These are phyloP conservation scores for Diprion similis DNA, from an alignment of 1,140 invertebrate genomes.

Conservation along the genomic window DNA sequence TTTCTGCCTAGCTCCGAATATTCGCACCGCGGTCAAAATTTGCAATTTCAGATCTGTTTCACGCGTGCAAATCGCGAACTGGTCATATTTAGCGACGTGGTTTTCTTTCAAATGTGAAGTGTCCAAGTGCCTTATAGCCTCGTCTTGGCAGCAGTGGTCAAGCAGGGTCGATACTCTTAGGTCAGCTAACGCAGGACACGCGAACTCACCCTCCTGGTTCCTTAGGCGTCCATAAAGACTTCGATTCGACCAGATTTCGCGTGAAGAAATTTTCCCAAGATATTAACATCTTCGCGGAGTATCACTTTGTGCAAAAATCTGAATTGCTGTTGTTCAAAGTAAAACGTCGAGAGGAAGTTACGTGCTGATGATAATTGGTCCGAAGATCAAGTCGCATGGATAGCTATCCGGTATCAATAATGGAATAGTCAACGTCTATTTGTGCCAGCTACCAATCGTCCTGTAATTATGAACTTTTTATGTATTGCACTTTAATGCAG, in stretches of 20 bases:
- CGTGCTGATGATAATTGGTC: no score
- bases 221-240: background rate
- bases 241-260: background rate
- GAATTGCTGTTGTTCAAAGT: background rate
- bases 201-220: constrained; percentile 15
- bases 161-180: constrained; percentile 37
- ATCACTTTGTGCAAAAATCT: background rate
- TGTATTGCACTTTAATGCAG: no score
- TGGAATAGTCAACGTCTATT: no score
- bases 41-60: no score
- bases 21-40: no score
- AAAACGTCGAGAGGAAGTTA: background rate
- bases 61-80: no score
- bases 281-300: no score
- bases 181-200: constrained; percentile 36
- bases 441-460: no score
- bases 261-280: background rate
- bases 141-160: constrained; percentile 30
- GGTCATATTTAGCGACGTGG: background rate
- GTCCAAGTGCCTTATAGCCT: constrained; percentile 18
- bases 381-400: no score
- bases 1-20: no score
- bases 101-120: constrained; percentile 26
- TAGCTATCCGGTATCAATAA: no score
- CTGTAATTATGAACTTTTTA: no score